Evolutionary conservation across 2,888 invertebrate genomes (phyloP).

Genomic region (Caradrina clavipalpis): DNA sequence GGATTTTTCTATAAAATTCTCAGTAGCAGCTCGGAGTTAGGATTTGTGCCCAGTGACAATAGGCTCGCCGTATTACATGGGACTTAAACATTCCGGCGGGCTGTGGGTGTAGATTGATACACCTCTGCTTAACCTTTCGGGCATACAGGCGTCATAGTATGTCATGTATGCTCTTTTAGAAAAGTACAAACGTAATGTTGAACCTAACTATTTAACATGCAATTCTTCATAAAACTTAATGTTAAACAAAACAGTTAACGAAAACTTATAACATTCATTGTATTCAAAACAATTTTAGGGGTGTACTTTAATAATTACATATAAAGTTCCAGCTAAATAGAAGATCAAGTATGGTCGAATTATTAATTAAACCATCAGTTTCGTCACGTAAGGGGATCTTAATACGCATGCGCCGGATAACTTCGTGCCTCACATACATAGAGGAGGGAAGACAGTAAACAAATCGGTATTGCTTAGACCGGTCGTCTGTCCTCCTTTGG

Average conservation of each 20-base stretch:
- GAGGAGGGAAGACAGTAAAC: conserved; percentile 47
- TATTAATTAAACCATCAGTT: conserved; percentile 70
- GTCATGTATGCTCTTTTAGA: too few species aligned
- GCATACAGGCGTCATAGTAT: too few species aligned
- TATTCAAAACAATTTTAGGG: not conserved
- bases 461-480: conserved; percentile 25
- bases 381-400: conserved; percentile 66
- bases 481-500: conserved; percentile 14
- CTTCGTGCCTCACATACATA: conserved; percentile 36
- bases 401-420: conserved; percentile 70
- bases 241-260: not conserved
- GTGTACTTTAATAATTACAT: not conserved
- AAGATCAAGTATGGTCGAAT: conserved; percentile 55
- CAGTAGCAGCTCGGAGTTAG: too few species aligned
- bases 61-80: too few species aligned
- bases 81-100: too few species aligned
- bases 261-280: not conserved
- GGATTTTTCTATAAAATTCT: too few species aligned
- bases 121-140: too few species aligned
- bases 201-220: not conserved
- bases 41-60: too few species aligned
- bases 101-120: too few species aligned
- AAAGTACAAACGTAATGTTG: too few species aligned
- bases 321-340: not conserved
- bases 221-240: not conserved